A percentile compares a stretch with the other conserved stretches of the same genome.
Evolutionary conservation across 2,888 invertebrate genomes (phyloP).

Genomic region (Dorcus hopei): DNA sequence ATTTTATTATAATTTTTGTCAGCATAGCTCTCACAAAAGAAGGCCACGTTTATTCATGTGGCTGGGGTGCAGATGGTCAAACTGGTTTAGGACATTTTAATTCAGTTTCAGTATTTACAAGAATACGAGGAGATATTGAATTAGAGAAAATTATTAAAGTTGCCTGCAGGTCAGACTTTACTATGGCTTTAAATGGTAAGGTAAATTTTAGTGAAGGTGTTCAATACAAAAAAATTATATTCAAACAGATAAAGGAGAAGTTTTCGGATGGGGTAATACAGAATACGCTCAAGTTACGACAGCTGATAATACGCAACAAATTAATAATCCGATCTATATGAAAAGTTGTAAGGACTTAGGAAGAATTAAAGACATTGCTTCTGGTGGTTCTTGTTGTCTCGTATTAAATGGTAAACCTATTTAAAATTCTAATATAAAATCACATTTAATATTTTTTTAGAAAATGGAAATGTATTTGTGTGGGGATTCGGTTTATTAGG

Average conservation of each 20-base stretch:
- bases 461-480: constrained; percentile 77
- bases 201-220: constrained; percentile 9
- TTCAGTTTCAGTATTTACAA: constrained; percentile 57
- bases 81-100: constrained; percentile 75
- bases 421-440: constrained; percentile 8
- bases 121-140: constrained; percentile 77
- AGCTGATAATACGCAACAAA: constrained; percentile 60
- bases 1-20: constrained; percentile 35
- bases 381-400: constrained; percentile 85
- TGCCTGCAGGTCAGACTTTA: constrained; percentile 79
- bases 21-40: constrained; percentile 74
- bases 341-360: constrained; percentile 65
- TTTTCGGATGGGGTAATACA: constrained; percentile 96
- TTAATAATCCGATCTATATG: constrained; percentile 68
- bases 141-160: constrained; percentile 79
- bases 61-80: constrained; percentile 95
- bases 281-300: constrained; percentile 83
- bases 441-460: constrained; percentile 48
- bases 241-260: constrained; percentile 73
- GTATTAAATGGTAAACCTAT: constrained; percentile 69
- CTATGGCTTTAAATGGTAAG: constrained; percentile 80
- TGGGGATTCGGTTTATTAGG: constrained; percentile 96
- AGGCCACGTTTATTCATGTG: constrained; percentile 84
- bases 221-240: constrained; percentile 20
- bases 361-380: constrained; percentile 73